Conservation (phyloP, 2,797 vertebrate species). For the Pristis pectinata region DNA sequence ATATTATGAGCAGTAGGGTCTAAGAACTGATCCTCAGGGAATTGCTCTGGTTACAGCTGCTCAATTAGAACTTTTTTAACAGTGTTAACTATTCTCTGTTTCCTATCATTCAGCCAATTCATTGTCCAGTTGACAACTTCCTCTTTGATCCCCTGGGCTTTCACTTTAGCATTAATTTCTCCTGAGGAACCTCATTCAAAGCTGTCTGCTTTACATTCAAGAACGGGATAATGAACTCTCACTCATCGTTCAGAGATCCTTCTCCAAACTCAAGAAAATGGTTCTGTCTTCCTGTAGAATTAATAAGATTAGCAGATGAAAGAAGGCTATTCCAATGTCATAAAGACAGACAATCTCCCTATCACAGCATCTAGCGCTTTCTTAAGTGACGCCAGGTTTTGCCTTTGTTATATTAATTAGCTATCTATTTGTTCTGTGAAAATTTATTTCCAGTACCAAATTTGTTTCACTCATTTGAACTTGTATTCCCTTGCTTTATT, state of each 20-base stretch:
- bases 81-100: constrained; percentile 23
- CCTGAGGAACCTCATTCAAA: not conserved
- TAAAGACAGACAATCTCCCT: not conserved
- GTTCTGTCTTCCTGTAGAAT: not conserved
- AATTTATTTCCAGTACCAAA: no score
- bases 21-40: not conserved
- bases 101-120: constrained; percentile 29
- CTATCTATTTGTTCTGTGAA: not conserved
- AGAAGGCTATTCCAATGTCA: not conserved
- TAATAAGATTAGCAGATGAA: constrained; percentile 15
- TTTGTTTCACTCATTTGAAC: not conserved
- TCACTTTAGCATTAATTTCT: not conserved
- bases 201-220: not conserved
- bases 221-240: not conserved
- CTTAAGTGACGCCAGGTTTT: not conserved
- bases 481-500: not conserved
- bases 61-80: constrained; percentile 26
- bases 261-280: not conserved
- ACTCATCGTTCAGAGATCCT: not conserved
- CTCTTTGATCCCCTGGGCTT: constrained; percentile 21
- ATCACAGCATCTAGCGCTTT: not conserved
- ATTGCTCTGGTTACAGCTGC: constrained; percentile 6
- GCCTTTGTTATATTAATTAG: not conserved
- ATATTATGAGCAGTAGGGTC: constrained; percentile 11
- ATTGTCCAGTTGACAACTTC: constrained; percentile 34